phyloP scores from a whole-genome alignment of 2,113 vertebrate genomes.

The Hepsetus odoe region DNA sequence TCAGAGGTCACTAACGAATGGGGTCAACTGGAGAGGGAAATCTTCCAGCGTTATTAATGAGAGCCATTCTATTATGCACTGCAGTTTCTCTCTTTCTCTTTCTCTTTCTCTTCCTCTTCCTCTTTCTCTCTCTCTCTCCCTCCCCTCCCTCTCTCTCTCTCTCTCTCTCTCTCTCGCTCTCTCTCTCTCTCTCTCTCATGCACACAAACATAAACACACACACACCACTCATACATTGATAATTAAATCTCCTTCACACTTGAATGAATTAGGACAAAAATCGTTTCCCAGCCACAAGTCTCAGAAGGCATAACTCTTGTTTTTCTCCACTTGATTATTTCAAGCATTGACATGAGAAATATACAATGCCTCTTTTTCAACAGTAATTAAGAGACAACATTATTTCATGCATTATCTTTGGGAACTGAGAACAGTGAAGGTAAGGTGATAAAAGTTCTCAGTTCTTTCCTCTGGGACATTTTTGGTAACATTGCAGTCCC shows the following conservation, averaged over 20 bases:
- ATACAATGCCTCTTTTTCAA: background rate
- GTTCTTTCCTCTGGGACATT: background rate
- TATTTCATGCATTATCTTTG: background rate
- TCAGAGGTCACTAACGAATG: slow-evolving; percentile 28
- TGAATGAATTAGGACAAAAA: background rate
- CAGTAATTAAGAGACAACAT: background rate
- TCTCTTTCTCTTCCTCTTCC: background rate
- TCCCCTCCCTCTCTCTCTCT: background rate
- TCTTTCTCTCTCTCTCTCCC: background rate
- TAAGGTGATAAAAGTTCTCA: background rate
- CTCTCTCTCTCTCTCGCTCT: background rate
- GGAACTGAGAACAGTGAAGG: too few relatives aligned
- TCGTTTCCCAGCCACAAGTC: background rate
- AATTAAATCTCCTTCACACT: slow-evolving; percentile 26
- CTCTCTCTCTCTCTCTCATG: background rate
- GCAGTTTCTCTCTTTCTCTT: background rate
- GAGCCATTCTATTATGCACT: slow-evolving; percentile 19
- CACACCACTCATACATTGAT: background rate
- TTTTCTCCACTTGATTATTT: background rate
- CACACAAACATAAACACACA: too few relatives aligned
- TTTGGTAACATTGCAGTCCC: too few relatives aligned
- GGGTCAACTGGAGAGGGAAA: slow-evolving; percentile 38
- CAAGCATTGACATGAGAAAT: background rate
- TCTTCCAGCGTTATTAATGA: slow-evolving; percentile 38
- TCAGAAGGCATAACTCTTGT: background rate